Base-by-base conservation (phyloP, 2,113 vertebrate genomes). In the Sinocyclocheilus grahami region DNA sequence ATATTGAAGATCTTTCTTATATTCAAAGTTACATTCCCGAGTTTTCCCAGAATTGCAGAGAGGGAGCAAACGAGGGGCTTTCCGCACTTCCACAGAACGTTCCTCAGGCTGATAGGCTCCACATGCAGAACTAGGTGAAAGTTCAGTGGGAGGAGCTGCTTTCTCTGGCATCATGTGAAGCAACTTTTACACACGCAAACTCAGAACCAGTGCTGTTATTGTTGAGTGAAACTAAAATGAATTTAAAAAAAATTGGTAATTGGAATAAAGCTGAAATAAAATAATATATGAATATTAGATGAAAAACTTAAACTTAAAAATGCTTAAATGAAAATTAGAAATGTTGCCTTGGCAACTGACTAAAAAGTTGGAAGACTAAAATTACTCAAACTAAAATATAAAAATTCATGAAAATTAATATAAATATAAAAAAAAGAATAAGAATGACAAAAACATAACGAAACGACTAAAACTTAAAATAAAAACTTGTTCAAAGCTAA, bases 101-200 rank as follows among this genome's bases (percentile, higher is more conserved):
- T 71, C 78, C 53, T 22, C 27, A 12, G 46, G 42, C 42, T 42
- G 42, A 42, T 42, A 53, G n/a, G 67, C 48, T 71, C n/a, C 5
- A 22, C 51, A 72, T 78, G 37, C 14, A 84, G 67, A 90, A 90
- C 72, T 90, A 76, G 89, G 87, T 77, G 82, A 88, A 76, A 88
- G 89, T 90, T 90, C 87, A 88, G 46, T 51, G 51, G 33, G 82
- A 82, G 82, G 33, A 18, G 24, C 16, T 11, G 7, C 71, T 11
- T 74, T 33, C 60, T 78, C 42, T 86, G 30, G 60, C 78, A 82
- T 67, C 24, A 51, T 24, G 69, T 55, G 71, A 53, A 48, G 51
- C 63, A 42, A 20, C 67, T 78, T 42, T 30, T n/a, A 84, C 37
- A 86, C 81, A 82, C 65, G 76, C 75, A 48, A 46, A 71, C 14